phyloP scores from a whole-genome alignment of 2,888 invertebrate genomes.

The Rhagophthalmus giganteus region DNA sequence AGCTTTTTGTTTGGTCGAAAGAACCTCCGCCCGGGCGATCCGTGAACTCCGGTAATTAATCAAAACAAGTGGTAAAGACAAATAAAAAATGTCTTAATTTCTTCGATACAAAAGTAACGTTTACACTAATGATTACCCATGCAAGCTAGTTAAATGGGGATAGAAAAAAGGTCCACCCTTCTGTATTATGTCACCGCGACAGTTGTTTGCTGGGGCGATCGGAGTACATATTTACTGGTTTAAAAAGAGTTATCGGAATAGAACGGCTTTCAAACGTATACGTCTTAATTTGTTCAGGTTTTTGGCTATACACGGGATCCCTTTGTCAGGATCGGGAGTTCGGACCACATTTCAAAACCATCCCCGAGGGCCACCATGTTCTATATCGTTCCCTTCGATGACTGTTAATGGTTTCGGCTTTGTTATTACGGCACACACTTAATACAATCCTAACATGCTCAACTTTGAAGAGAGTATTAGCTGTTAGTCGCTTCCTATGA shows the following conservation, averaged over 20 bases:
- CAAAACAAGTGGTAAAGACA: constrained; percentile 16
- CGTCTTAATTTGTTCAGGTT: constrained; percentile 34
- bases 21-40: constrained; percentile 13
- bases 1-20: constrained; percentile 21
- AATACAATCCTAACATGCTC: constrained; percentile 33
- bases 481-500: constrained; percentile 19
- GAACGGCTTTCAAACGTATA: constrained; percentile 29
- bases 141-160: constrained; percentile 23
- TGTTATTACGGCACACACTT: constrained; percentile 35
- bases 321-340: constrained; percentile 28
- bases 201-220: constrained; percentile 34
- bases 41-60: constrained; percentile 17
- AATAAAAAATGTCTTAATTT: constrained; percentile 18
- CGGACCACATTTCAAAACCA: constrained; percentile 27
- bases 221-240: constrained; percentile 25
- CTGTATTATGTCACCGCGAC: constrained; percentile 32
- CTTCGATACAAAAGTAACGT: constrained; percentile 10
- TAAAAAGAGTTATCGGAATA: constrained; percentile 29
- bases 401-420: constrained; percentile 37
- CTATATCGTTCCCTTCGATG: constrained; percentile 33
- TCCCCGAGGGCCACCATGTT: constrained; percentile 37
- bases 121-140: constrained; percentile 24
- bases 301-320: constrained; percentile 27
- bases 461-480: constrained; percentile 26
- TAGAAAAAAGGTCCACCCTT: constrained; percentile 25